phyloP scores from a whole-genome alignment of 2,888 invertebrate species.

The Nipponacmea schrenckii region DNA sequence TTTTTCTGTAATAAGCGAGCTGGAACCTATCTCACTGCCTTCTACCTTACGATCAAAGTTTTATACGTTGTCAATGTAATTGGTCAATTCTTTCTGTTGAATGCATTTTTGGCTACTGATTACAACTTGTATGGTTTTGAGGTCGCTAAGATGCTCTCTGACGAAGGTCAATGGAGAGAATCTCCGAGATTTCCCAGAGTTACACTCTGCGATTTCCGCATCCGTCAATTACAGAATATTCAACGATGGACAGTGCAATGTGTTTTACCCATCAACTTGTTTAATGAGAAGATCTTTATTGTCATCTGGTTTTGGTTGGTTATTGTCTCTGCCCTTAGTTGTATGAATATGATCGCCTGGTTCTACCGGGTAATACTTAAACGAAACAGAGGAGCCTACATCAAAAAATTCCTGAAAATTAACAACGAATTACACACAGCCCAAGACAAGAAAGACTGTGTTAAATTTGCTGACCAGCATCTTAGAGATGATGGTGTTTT shows the following conservation, averaged over 20 bases:
- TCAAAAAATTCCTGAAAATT: conserved; percentile 54
- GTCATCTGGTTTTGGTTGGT: conserved; percentile 62
- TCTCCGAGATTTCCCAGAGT: conserved; percentile 57
- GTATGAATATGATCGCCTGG: conserved; percentile 44
- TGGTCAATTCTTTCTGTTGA: conserved; percentile 58
- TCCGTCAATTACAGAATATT: conserved; percentile 56
- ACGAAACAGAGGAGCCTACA: conserved; percentile 47
- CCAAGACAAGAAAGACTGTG: conserved; percentile 39
- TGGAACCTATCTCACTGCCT: conserved; percentile 55
- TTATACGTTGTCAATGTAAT: conserved; percentile 54
- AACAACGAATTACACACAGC: conserved; percentile 32
- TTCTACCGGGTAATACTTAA: conserved; percentile 52
- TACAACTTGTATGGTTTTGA: conserved; percentile 59
- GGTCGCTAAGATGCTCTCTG: conserved; percentile 32
- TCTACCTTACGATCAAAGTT: conserved; percentile 55
- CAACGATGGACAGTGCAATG: conserved; percentile 60
- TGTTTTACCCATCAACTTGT: conserved; percentile 59
- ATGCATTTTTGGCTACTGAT: conserved; percentile 59
- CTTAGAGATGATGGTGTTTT: conserved; percentile 43
- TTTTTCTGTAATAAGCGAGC: conserved; percentile 58
- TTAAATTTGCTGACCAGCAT: conserved; percentile 39
- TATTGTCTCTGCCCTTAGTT: conserved; percentile 44
- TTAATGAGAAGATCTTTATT: conserved; percentile 62
- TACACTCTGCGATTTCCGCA: conserved; percentile 59
- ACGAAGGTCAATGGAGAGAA: conserved; percentile 37